Evolutionary conservation across 1,140 invertebrate species (phyloP).

Genomic region (Phenacoccus solenopsis): DNA sequence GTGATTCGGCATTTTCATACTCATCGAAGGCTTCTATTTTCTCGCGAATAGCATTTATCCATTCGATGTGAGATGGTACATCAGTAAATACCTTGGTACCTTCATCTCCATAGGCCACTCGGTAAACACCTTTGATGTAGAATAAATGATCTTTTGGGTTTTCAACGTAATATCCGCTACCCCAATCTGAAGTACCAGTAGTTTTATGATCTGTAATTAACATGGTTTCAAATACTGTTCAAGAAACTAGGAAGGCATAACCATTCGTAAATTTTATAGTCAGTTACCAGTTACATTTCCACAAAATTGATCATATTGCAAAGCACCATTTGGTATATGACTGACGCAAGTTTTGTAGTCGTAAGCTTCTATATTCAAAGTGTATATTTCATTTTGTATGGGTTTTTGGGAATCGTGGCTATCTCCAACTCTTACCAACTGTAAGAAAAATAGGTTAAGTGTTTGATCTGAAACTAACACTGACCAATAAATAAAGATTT

Average conservation of each 20-base stretch:
- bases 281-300: background rate
- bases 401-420: background rate
- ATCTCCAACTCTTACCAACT: background rate
- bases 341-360: background rate
- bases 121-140: background rate
- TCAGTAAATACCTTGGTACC: background rate
- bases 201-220: background rate
- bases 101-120: background rate
- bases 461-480: too few species aligned
- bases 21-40: background rate
- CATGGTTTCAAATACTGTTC: too few species aligned
- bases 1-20: background rate
- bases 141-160: background rate
- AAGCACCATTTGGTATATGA: background rate
- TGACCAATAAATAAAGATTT: background rate
- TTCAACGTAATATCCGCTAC: background rate
- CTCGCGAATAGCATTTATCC: background rate
- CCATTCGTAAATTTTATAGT: too few species aligned
- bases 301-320: background rate
- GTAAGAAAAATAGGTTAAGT: too few species aligned
- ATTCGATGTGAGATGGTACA: background rate
- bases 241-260: too few species aligned
- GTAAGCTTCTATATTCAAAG: background rate
- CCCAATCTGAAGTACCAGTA: background rate
- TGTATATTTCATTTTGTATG: background rate